Evolutionary conservation across 2,888 invertebrate genomes (phyloP), one percentile per base, ranked within the genome.

Genomic region (Omphaloscelis lunosa): DNA sequence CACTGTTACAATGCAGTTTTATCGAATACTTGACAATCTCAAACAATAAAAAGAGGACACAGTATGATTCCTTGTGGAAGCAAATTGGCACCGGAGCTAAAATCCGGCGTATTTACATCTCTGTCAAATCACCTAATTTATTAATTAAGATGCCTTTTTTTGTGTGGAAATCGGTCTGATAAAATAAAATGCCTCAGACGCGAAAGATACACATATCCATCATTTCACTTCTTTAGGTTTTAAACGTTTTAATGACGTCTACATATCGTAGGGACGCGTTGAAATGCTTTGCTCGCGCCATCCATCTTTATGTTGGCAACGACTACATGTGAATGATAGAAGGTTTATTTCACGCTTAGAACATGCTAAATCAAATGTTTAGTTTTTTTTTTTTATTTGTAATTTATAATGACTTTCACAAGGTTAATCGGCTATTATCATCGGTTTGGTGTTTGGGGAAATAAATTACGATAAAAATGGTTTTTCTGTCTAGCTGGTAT

Each of bases 291-390:
- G 66, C 61, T 56, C 27, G 23, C 58, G 4, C 63, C 70, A 77
- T 88, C 48, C 34, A 61, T 86, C 81, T 81, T 80, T 20, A 39
- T 76, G 75, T 86, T 86, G 86, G 86, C 88, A 88, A 69, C 62
- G n/a, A 2, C 34, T n/a, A 34, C 45, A 45, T 59, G 72, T 65
- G 27, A 34, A 79, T 66, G 65, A 72, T 77, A 75, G 73, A 74
- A 74, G 77, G 75, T 76, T 65, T 85, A 72, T 71, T 69, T 85
- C 39, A 66, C 66, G 48, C 68, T 80, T 68, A 82, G 59, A 77
- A 69, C 39, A 41, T 39, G 27, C 67, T 82, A 75, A 80, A 88
- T 88, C 76, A 71, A 79, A 70, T 68, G 68, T 75, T 76, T 69
- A 58, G 75, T 77, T 65, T 78, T 70, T 79, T 83, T 73, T 67